A percentile compares a stretch with the other conserved stretches of the same genome.
phyloP scores from a whole-genome alignment of 2,113 vertebrate genomes.

The Athene noctua region DNA sequence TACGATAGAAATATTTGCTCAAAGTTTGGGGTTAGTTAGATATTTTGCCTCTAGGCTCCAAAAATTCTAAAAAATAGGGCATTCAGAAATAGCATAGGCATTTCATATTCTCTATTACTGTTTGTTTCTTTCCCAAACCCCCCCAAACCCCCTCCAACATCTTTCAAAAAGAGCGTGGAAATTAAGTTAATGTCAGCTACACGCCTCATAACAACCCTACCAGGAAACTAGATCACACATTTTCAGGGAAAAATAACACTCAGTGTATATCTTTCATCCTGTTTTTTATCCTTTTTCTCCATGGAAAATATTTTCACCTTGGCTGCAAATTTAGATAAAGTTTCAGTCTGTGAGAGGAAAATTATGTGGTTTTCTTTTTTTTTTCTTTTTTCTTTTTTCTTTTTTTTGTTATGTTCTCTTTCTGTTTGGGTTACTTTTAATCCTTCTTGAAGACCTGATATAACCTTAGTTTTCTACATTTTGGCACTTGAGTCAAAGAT shows the following conservation, averaged over 20 bases:
- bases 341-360: neutral
- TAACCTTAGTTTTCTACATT: neutral
- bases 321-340: neutral
- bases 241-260: neutral
- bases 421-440: neutral
- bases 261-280: neutral
- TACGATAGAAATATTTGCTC: neutral
- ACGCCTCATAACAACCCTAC: neutral
- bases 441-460: neutral
- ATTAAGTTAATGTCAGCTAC: neutral
- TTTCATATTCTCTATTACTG: neutral
- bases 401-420: neutral
- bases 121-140: neutral
- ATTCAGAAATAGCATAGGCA: neutral
- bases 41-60: neutral
- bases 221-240: neutral
- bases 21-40: neutral
- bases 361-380: neutral
- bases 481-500: neutral
- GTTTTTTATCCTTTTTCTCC: neutral
- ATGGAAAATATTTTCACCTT: slow-evolving; percentile 24
- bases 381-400: neutral
- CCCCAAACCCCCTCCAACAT: neutral
- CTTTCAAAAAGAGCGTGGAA: neutral
- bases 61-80: neutral